These are phyloP conservation scores for Pasiphila rectangulata DNA, from an alignment of 2,888 invertebrate genomes.

Conservation along the genomic window DNA sequence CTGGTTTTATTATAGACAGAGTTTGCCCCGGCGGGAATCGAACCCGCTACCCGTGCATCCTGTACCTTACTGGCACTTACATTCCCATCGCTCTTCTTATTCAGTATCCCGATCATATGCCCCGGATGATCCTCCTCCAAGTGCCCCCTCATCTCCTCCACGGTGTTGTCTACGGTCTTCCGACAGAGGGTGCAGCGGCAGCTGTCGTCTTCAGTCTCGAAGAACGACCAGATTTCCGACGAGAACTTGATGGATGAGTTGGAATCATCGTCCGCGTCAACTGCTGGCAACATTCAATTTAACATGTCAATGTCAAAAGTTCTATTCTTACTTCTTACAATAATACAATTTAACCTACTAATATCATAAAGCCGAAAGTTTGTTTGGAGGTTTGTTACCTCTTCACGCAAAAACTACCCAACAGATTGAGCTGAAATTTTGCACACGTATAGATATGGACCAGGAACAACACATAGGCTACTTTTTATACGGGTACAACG, in stretches of 20 bases:
- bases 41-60: too few species aligned
- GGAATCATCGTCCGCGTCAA: constrained; percentile 9
- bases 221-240: constrained; percentile 45
- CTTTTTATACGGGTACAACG: too few species aligned
- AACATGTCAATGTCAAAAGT: not conserved
- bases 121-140: constrained; percentile 46
- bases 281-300: not conserved
- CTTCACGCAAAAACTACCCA: too few species aligned
- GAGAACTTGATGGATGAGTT: constrained; percentile 20
- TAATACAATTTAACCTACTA: too few species aligned
- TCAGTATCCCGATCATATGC: constrained; percentile 30
- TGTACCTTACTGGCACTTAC: not conserved
- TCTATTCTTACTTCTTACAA: too few species aligned
- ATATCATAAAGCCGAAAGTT: too few species aligned
- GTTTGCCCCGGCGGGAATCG: too few species aligned
- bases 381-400: too few species aligned
- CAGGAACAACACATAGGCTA: too few species aligned
- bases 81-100: not conserved
- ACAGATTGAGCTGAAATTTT: too few species aligned
- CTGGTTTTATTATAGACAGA: too few species aligned
- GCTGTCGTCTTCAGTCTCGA: constrained; percentile 41
- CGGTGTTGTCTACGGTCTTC: constrained; percentile 17
- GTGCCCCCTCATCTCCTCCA: constrained; percentile 39
- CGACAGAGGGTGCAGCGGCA: constrained; percentile 51
- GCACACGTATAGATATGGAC: too few species aligned